phyloP scores from a whole-genome alignment of 1,140 invertebrate species.

The Papilio xuthus region DNA sequence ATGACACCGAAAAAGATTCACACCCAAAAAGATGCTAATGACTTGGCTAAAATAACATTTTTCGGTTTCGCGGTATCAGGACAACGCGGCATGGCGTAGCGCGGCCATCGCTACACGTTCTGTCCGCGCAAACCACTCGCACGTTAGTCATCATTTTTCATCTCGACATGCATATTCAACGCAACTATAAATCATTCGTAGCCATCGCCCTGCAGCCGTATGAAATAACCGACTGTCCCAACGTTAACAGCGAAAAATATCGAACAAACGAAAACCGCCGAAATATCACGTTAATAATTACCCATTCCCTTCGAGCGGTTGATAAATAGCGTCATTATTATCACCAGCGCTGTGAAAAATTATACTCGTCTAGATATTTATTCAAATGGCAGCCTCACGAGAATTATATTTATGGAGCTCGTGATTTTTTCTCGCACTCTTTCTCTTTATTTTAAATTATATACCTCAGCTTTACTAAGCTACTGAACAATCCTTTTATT shows the following conservation, averaged over 20 bases:
- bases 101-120: constrained; percentile 43
- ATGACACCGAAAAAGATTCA: background rate
- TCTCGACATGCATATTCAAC: constrained; percentile 81
- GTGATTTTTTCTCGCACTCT: constrained; percentile 49
- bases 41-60: background rate
- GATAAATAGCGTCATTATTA: constrained; percentile 80
- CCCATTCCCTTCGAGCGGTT: constrained; percentile 71
- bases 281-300: constrained; percentile 80
- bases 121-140: constrained; percentile 59
- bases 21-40: background rate
- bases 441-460: constrained; percentile 46
- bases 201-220: constrained; percentile 64
- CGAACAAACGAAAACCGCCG: constrained; percentile 70
- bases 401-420: constrained; percentile 60
- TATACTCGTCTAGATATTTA: constrained; percentile 70
- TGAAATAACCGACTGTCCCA: constrained; percentile 74
- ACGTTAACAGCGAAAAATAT: constrained; percentile 70
- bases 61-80: constrained; percentile 8
- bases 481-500: constrained; percentile 41
- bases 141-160: constrained; percentile 78
- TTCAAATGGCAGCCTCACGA: constrained; percentile 68
- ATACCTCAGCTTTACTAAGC: constrained; percentile 42
- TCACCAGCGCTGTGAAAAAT: constrained; percentile 75
- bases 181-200: constrained; percentile 76
- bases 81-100: constrained; percentile 5